Evolutionary conservation across 1,140 invertebrate genomes (phyloP), one percentile per base, ranked within the genome.

Genomic region (Cotesia vestalis): DNA sequence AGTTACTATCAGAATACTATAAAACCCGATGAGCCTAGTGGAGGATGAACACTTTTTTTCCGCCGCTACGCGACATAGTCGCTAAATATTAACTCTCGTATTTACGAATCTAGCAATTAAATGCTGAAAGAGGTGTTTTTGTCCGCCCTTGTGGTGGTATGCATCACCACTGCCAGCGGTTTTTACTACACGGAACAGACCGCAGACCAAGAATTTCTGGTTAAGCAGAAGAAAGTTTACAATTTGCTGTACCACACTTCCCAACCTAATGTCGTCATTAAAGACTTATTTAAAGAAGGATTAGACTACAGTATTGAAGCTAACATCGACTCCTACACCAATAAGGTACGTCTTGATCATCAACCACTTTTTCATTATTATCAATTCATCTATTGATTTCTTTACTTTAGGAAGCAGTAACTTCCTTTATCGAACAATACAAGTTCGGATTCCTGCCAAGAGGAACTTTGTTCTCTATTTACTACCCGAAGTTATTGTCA

Each of bases 211-310:
- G 85, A 86, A 3, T 87, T 88, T 14, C 77, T 90, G 14, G 40
- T 83, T 2, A 89, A 87, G 57, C 91, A 93, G 78, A 88, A 89
- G 67, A 86, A 90, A 68, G 83, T 93, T 17, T 88, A 91, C 67
- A 89, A 91, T 72, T 85, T 94, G 2, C 79, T 92, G 2, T 88
- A 90, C 73, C 89, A 91, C 74, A 76, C 91, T 0, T 83, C 88
- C 57, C 90, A 90, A 77, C 88, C 89, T 3, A 86, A 85, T 62
- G 79, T 89, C 4, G 85, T 87, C 66, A 82, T 84, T 12, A 60
- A 76, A 11, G 81, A 85, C 0, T 80, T 86, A n/a, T 86, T 83
- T 59, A 86, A 90, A 38, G 86, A 89, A 60, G 89, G 88, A 40
- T 84, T 87, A 40, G 86, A 81, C 55, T 92, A 88, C 79, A 85